A percentile compares a stretch with the other conserved stretches of the same genome.
phyloP scores from a whole-genome alignment of 37 sponge, comb jelly and placozoan species.

The Cliona cf. orientalis region DNA sequence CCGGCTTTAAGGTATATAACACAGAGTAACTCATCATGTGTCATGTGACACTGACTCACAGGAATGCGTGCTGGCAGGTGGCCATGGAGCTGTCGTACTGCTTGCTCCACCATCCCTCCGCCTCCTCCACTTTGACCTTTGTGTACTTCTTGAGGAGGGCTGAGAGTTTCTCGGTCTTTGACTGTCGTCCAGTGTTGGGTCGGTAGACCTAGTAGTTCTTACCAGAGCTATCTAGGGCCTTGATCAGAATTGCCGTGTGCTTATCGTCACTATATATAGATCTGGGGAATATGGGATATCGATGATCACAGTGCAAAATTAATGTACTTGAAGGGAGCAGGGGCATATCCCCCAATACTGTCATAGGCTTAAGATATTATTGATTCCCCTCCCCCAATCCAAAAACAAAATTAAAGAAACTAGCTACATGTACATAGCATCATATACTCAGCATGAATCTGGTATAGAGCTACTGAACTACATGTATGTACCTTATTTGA shows the following conservation, averaged over 20 bases:
- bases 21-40: too few species aligned
- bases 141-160: slow-evolving; percentile 67
- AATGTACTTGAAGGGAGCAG: too few species aligned
- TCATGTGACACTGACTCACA: too few species aligned
- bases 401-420: neutral
- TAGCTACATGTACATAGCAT: neutral
- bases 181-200: slow-evolving; percentile 79
- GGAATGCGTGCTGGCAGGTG: slow-evolving; percentile 67
- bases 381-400: slow-evolving; percentile 4
- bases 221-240: slow-evolving; percentile 42
- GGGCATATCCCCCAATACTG: too few species aligned
- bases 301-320: too few species aligned
- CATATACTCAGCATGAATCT: neutral
- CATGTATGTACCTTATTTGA: slow-evolving; percentile 58
- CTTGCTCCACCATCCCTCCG: slow-evolving; percentile 72
- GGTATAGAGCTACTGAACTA: neutral
- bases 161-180: slow-evolving; percentile 56
- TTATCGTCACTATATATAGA: slow-evolving; percentile 54
- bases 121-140: slow-evolving; percentile 62
- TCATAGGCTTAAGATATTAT: too few species aligned
- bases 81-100: slow-evolving; percentile 66
- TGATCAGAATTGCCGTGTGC: slow-evolving; percentile 67
- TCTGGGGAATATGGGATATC: too few species aligned
- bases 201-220: slow-evolving; percentile 38
- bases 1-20: too few species aligned